Evolutionary conservation across 2,888 invertebrate genomes (phyloP), one percentile per base, ranked within the genome.

Genomic region (Bombylius discolor): DNA sequence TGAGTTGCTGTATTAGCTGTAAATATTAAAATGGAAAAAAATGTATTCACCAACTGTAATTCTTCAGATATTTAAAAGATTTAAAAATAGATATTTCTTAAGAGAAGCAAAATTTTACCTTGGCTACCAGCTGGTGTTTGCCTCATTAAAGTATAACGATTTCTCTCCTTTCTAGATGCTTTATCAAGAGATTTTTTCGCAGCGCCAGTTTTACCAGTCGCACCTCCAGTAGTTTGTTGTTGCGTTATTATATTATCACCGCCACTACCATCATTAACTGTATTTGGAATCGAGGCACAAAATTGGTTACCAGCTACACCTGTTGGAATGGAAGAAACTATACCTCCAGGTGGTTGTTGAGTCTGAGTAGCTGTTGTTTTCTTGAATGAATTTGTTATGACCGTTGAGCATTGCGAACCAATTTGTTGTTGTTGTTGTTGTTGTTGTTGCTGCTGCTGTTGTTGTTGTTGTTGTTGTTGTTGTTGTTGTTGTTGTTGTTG

Each of bases 281-380:
- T 64, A 23, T 23, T 23, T 4, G 65, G 65, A 47, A 66, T 62
- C 23, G 67, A 62, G 4, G 68, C 64, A 58, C 67, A 67, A 55
- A 65, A 68, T 55, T 67, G 67, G 48, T 63, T 62, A 31, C 61
- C 62, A n/a, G 62, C 62, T 51, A 60, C 60, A 53, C 59, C 59
- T 36, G 59, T 55, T 45, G 67, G 65, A 9, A 71, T 72, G 9
- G 70, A 65, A 4, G 58, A 53, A 44, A 48, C 53, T 31, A 58
- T 56, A 1, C 46, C 52, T 9, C 53, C 55, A 8, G 53, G 47
- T 45, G 73, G 68, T 49, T 79, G 75, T 60, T 79, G 79, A 5
- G 81, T 81, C 66, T 83, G 82, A 3, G 82, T 82, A 23, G 80
- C 80, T 23, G 39, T 42, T 42, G 39, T 42, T 42, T 42, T 42